phyloP scores from a whole-genome alignment of 2,113 vertebrate genomes.

The Ramphastos sulfuratus region DNA sequence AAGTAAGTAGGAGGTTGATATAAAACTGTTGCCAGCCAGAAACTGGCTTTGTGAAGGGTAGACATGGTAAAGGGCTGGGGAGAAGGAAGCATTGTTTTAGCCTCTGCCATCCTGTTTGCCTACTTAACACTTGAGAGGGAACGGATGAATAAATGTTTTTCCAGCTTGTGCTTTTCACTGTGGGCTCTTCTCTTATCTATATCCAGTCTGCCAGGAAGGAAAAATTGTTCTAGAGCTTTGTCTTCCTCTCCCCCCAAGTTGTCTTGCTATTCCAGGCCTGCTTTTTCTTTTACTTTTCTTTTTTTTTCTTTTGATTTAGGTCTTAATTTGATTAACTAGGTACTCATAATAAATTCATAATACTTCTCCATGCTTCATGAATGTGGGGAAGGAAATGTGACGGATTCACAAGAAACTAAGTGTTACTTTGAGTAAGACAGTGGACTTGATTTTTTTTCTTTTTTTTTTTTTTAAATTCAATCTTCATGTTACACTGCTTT shows the following conservation, averaged over 20 bases:
- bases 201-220: not conserved
- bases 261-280: not conserved
- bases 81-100: conserved; percentile 30
- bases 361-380: not conserved
- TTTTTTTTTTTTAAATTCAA: conserved; percentile 2
- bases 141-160: not conserved
- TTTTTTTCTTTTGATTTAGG: not conserved
- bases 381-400: conserved; percentile 7
- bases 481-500: conserved; percentile 33
- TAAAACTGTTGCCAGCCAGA: conserved; percentile 59
- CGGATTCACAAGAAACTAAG: conserved; percentile 15
- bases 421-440: conserved; percentile 44
- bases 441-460: not conserved
- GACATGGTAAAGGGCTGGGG: not conserved
- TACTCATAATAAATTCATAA: conserved; percentile 30
- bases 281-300: not conserved
- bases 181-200: not conserved
- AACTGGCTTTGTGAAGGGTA: conserved; percentile 32
- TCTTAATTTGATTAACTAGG: conserved; percentile 41
- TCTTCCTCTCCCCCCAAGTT: not conserved
- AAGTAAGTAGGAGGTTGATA: conserved; percentile 62
- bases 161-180: not conserved
- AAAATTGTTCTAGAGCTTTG: not conserved
- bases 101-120: not conserved
- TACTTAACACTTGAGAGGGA: not conserved